phyloP scores from a whole-genome alignment of 2,797 vertebrate genomes.

The Apogon hyalosoma region DNA sequence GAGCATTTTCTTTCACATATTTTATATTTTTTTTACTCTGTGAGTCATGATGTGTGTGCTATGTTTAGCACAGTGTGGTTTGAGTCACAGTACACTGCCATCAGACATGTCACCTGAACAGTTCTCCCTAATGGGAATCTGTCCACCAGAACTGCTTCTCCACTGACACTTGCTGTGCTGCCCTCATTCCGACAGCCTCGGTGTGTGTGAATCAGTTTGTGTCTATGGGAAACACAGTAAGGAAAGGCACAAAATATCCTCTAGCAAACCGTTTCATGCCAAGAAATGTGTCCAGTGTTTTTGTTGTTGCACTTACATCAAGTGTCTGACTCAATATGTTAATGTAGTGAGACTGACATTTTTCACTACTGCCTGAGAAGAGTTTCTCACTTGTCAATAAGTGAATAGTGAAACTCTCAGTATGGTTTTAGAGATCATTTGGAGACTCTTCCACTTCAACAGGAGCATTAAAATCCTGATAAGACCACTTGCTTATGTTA shows the following conservation, averaged over 20 bases:
- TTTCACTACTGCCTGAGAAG: background rate
- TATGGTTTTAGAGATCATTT: background rate
- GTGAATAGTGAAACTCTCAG: background rate
- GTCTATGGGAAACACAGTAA: background rate
- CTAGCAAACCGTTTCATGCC: constrained; percentile 7
- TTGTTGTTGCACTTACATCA: background rate
- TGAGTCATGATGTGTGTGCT: constrained; percentile 8
- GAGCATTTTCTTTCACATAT: constrained; percentile 3
- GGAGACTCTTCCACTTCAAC: background rate
- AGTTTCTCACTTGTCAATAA: background rate
- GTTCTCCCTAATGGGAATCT: constrained; percentile 50
- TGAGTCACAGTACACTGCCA: constrained; percentile 17
- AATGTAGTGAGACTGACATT: background rate
- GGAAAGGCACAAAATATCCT: background rate
- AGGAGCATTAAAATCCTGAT: too few species aligned
- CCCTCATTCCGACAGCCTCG: constrained; percentile 2
- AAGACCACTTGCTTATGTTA: too few species aligned
- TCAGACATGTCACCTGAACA: constrained; percentile 45
- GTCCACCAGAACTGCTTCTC: constrained; percentile 15
- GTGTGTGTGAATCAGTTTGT: constrained; percentile 8
- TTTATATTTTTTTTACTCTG: constrained; percentile 18
- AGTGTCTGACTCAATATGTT: background rate
- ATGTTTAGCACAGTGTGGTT: constrained; percentile 23
- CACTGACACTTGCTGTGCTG: constrained; percentile 19
- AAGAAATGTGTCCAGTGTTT: constrained; percentile 15